A percentile compares a stretch with the other conserved stretches of the same genome.
These are phyloP conservation scores for Cuculus canorus DNA, from an alignment of 2,797 vertebrate species.

Conservation along the genomic window DNA sequence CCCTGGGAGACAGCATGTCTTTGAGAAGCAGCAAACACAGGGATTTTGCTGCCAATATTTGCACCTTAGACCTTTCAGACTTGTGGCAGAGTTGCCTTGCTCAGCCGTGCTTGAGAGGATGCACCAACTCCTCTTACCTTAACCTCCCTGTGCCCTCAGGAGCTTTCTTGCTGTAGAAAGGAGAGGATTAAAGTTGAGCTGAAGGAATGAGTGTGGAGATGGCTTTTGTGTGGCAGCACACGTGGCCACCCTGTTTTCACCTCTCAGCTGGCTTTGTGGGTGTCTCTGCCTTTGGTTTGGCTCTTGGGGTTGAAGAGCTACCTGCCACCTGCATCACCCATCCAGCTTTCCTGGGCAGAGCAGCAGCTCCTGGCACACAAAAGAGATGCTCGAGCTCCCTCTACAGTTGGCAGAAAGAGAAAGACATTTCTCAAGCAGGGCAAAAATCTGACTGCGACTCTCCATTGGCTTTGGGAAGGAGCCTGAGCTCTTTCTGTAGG, in stretches of 20 bases:
- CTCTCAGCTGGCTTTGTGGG: not conserved
- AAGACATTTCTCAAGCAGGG: not conserved
- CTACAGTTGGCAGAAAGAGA: conserved; percentile 16
- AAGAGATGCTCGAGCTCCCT: conserved; percentile 52
- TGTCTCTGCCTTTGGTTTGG: not conserved
- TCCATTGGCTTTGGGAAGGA: not conserved
- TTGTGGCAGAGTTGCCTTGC: accelerated
- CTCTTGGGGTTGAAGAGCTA: not conserved
- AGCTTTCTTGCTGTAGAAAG: not conserved
- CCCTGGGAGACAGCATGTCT: not conserved
- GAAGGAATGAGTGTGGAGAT: not conserved
- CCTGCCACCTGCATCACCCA: not conserved
- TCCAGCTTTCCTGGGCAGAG: not conserved
- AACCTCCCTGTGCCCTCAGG: accelerated
- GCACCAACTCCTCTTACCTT: not conserved
- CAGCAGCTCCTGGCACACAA: not conserved
- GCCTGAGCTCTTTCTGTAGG: not conserved
- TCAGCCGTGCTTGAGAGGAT: accelerated
- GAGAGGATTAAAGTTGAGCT: not conserved
- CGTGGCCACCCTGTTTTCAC: not conserved
- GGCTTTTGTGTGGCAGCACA: not conserved
- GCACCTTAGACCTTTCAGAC: not conserved
- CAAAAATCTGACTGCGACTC: not conserved
- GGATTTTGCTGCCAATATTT: not conserved
- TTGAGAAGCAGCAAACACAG: not conserved